Evolutionary conservation across 1,140 invertebrate species (phyloP), one percentile per base, ranked within the genome.

Genomic region (Maconellicoccus hirsutus): DNA sequence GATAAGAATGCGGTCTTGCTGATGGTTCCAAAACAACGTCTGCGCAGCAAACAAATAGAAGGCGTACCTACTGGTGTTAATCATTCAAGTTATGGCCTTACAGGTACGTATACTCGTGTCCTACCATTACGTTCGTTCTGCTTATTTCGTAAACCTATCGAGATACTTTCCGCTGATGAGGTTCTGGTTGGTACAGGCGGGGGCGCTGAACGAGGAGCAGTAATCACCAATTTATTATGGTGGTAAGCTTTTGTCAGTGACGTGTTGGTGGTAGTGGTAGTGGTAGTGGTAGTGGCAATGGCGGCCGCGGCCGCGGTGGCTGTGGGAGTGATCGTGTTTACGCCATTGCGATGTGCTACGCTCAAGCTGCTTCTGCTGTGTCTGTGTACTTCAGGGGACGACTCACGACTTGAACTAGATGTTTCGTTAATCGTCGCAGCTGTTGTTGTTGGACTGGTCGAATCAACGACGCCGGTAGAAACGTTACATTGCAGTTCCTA

Each of bases 351-450:
- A n/a, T n/a, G n/a, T n/a, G n/a, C n/a, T n/a, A n/a, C n/a, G n/a
- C 3, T 52, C 16, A 16, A 3, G 16, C 12, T 3, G n/a, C 42
- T 52, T 16, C 72, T 33, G 66, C 19, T n/a, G 29, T 81, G 79
- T 10, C 81, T 75, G 52, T 80, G 78, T 72, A 81, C 72, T 76
- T 84, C 82, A 0, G 82, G 82, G 0, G 81, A 81, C 0, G 82
- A 84, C 0, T 79, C 76, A 22, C 78, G 79, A 75, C 82, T 83
- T 42, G 82, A 78, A 21, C 72, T 74, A 1, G 76, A 76, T 61
- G 76, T 74, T 14, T 70, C 72, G 70, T 76, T 73, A n/a, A n/a
- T n/a, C n/a, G n/a, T n/a, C n/a, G n/a, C n/a, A n/a, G n/a, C n/a
- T n/a, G n/a, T n/a, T n/a, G n/a, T n/a, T n/a, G n/a, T n/a, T n/a